A percentile compares a stretch with the other conserved stretches of the same genome.
phyloP scores from a whole-genome alignment of 2,797 vertebrate species.

The Podarcis siculus region DNA sequence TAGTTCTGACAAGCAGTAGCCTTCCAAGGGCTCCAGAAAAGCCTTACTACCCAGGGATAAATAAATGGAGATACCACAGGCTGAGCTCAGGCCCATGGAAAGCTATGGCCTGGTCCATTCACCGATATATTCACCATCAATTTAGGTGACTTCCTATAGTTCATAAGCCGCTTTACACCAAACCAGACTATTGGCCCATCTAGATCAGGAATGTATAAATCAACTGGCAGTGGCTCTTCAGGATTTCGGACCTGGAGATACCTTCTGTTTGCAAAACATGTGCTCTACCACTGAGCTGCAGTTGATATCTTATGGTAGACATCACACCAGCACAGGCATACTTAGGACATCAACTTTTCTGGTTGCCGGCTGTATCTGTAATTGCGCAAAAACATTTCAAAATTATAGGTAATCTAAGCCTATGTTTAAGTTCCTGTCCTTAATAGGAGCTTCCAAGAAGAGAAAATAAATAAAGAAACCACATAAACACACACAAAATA shows the following conservation, averaged over 20 bases:
- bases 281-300: not conserved
- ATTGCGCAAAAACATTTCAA: not conserved
- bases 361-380: not conserved
- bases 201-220: not conserved
- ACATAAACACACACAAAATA: not conserved
- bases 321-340: not conserved
- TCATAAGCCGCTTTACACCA: no score
- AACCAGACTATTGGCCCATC: not conserved
- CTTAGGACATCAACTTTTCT: not conserved
- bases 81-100: not conserved
- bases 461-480: conserved; percentile 12
- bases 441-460: not conserved
- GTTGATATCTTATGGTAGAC: not conserved
- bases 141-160: no score
- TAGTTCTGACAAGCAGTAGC: not conserved
- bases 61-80: not conserved
- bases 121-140: not conserved
- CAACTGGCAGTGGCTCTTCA: not conserved
- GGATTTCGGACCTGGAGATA: not conserved
- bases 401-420: not conserved
- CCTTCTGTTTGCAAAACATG: not conserved
- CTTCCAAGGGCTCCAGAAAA: not conserved
- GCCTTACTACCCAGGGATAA: not conserved
- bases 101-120: not conserved
- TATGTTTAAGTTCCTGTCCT: not conserved